Percentiles rank a stretch among this genome's conserved stretches.
Evolutionary conservation across 2,888 invertebrate genomes (phyloP).

Genomic region (Polyommatus iphigenia): DNA sequence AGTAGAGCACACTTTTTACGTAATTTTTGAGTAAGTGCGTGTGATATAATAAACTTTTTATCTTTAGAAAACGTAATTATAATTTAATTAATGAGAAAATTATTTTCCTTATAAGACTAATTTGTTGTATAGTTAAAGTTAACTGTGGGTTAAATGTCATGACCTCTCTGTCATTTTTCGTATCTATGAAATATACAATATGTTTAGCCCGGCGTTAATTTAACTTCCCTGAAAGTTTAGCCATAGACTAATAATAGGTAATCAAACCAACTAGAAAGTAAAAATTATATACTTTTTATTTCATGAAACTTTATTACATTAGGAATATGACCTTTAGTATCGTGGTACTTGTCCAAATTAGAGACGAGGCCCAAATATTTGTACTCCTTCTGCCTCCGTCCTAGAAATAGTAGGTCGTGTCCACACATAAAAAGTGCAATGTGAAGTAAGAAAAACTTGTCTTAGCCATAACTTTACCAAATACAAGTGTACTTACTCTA

Average conservation of each 20-base stretch:
- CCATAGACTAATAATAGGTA: no score
- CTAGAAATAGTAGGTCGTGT: slow-evolving; percentile 27
- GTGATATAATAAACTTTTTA: background rate
- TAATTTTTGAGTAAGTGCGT: background rate
- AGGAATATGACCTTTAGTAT: no score
- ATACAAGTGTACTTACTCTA: slow-evolving; percentile 26
- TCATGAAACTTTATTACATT: background rate
- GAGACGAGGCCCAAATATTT: background rate
- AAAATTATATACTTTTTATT: no score
- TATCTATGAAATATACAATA: no score
- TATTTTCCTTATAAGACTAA: no score
- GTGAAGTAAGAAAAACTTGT: background rate
- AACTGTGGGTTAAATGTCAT: no score
- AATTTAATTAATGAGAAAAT: background rate
- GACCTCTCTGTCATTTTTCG: no score
- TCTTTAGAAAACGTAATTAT: background rate
- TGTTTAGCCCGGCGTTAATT: no score
- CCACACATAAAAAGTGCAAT: slow-evolving; percentile 17
- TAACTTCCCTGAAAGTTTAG: no score
- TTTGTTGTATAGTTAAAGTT: no score
- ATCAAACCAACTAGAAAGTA: no score
- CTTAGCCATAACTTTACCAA: slow-evolving; percentile 15
- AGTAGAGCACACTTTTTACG: slow-evolving; percentile 5
- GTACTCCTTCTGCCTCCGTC: background rate
- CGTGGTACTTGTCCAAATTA: background rate